Conservation (phyloP, 1,140 invertebrate genomes). For the Ceratina japonica region DNA sequence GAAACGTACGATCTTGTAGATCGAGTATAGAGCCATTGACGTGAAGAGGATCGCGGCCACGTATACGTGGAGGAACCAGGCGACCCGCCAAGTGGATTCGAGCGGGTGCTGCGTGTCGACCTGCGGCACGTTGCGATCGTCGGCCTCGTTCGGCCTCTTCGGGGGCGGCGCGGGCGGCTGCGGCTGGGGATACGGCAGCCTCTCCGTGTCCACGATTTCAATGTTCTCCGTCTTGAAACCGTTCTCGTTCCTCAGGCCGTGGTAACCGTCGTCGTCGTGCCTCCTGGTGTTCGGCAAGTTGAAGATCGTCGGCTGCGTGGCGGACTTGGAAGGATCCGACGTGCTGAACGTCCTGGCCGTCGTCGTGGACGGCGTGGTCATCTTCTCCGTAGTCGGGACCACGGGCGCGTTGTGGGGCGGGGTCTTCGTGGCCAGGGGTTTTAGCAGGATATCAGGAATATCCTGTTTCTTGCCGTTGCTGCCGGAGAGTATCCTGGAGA, state of each 20-base stretch:
- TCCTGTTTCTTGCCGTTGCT: slow-evolving; percentile 90
- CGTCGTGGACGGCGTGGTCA: slow-evolving; percentile 42
- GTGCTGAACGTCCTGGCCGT: slow-evolving; percentile 28
- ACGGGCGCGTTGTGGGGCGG: slow-evolving; percentile 63
- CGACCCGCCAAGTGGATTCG: slow-evolving; percentile 85
- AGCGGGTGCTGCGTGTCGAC: slow-evolving; percentile 68
- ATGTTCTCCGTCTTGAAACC: slow-evolving; percentile 70
- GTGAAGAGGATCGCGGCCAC: slow-evolving; percentile 90
- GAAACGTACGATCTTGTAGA: slow-evolving; percentile 90
- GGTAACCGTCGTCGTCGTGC: slow-evolving; percentile 62
- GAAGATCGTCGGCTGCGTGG: slow-evolving; percentile 73
- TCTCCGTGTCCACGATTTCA: slow-evolving; percentile 73
- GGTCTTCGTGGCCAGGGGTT: slow-evolving; percentile 84
- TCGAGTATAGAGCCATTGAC: slow-evolving; percentile 88
- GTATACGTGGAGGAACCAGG: slow-evolving; percentile 94
- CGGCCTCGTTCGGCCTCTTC: slow-evolving; percentile 58
- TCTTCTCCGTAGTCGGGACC: slow-evolving; percentile 64
- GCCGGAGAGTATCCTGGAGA: slow-evolving; percentile 88
- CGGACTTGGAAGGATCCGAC: slow-evolving; percentile 49
- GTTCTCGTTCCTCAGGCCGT: slow-evolving; percentile 66
- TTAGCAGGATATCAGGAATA: slow-evolving; percentile 85
- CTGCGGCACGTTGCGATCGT: slow-evolving; percentile 61
- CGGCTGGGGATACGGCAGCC: slow-evolving; percentile 71
- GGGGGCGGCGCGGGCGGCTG: slow-evolving; percentile 71
- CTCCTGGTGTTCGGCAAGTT: slow-evolving; percentile 73